Percentiles rank a stretch among this genome's conserved stretches.
Conservation (phyloP, 2,888 invertebrate species). For the Lutraria lutraria region DNA sequence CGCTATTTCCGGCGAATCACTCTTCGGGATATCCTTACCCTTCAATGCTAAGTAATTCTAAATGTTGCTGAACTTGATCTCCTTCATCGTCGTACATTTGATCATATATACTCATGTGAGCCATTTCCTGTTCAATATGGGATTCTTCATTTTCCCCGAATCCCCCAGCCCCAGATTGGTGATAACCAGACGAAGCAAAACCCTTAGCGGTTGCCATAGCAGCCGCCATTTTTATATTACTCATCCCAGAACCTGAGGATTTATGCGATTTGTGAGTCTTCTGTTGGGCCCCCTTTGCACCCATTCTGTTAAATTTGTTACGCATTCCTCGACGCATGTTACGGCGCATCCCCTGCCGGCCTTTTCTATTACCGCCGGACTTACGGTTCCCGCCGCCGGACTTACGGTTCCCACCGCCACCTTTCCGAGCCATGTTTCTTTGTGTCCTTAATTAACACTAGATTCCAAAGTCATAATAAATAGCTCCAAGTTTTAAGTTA, state of each 20-base stretch:
- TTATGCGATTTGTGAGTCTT: slow-evolving; percentile 29
- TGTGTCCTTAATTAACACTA: background rate
- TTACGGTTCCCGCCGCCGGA: slow-evolving; percentile 66
- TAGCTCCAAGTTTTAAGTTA: background rate
- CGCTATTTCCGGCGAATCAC: slow-evolving; percentile 69
- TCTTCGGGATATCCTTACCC: slow-evolving; percentile 54
- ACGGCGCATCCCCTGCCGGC: slow-evolving; percentile 64
- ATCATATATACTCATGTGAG: slow-evolving; percentile 68
- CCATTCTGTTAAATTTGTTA: slow-evolving; percentile 49
- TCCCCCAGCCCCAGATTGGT: slow-evolving; percentile 40
- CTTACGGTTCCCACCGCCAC: slow-evolving; percentile 63
- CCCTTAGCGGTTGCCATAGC: slow-evolving; percentile 55
- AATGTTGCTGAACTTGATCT: slow-evolving; percentile 62
- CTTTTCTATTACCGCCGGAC: slow-evolving; percentile 66
- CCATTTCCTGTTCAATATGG: slow-evolving; percentile 62
- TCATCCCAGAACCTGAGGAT: slow-evolving; percentile 41
- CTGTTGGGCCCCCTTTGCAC: slow-evolving; percentile 45
- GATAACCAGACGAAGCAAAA: slow-evolving; percentile 37
- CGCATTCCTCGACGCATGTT: slow-evolving; percentile 62
- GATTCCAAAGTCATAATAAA: background rate
- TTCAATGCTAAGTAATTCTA: slow-evolving; percentile 63
- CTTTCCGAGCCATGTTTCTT: slow-evolving; percentile 55
- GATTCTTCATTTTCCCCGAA: slow-evolving; percentile 60
- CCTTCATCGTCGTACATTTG: slow-evolving; percentile 64
- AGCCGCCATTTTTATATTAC: slow-evolving; percentile 55